These are phyloP conservation scores for Ammospiza caudacuta DNA, from an alignment of 2,113 vertebrate genomes.

Conservation along the genomic window DNA sequence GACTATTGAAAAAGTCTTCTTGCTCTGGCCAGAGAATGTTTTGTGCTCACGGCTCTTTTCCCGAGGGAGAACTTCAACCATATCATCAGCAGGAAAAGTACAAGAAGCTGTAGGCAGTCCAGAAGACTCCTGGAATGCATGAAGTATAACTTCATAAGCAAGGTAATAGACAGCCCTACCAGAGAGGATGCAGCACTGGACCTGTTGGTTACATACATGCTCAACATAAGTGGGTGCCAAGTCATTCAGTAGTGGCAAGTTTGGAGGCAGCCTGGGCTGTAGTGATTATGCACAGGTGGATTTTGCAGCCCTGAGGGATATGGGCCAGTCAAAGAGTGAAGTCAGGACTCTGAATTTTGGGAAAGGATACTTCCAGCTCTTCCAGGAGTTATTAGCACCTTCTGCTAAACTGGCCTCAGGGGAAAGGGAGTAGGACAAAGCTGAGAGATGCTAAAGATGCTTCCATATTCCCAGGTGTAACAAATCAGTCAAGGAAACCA, in stretches of 20 bases:
- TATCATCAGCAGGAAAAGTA: not conserved
- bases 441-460: not conserved
- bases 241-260: too few species aligned
- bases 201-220: too few species aligned
- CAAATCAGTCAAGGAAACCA: not conserved
- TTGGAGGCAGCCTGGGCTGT: not conserved
- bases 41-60: accelerated
- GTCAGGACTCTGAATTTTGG: not conserved
- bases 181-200: not conserved
- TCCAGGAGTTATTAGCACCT: not conserved
- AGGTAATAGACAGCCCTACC: not conserved
- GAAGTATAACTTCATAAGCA: not conserved
- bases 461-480: accelerated
- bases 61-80: not conserved
- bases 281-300: not conserved
- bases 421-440: not conserved
- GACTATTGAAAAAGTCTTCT: not conserved
- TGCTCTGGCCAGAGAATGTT: not conserved
- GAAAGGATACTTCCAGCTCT: not conserved
- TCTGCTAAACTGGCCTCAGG: not conserved
- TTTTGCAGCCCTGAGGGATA: not conserved
- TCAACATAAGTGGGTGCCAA: not conserved
- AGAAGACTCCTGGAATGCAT: not conserved
- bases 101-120: not conserved
- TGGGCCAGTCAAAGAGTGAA: not conserved